A percentile compares a stretch with the other conserved stretches of the same genome.
Evolutionary conservation across 2,797 vertebrate species (phyloP).

Genomic region (Sternarchorhynchus goeldii): DNA sequence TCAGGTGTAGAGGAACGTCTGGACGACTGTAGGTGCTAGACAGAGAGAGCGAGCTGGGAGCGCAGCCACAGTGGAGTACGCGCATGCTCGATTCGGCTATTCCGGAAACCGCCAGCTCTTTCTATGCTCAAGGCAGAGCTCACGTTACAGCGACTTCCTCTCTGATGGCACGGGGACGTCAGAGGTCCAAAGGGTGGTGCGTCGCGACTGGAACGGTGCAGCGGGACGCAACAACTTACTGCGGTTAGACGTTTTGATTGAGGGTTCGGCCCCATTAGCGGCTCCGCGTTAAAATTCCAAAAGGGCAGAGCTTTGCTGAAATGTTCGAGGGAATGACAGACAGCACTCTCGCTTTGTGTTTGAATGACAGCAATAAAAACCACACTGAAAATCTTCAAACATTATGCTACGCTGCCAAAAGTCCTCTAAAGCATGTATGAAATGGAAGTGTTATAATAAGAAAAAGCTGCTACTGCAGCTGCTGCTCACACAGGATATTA

Average conservation of each 20-base stretch:
- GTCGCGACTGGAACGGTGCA: too few relatives aligned
- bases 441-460: not conserved
- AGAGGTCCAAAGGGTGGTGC: too few relatives aligned
- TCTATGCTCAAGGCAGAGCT: slow-evolving; percentile 46
- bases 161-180: not conserved
- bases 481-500: slow-evolving; percentile 42
- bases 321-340: not conserved
- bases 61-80: slow-evolving; percentile 31
- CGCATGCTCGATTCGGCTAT: slow-evolving; percentile 24
- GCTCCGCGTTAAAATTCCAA: slow-evolving; percentile 40
- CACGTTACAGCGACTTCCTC: not conserved
- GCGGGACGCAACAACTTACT: too few relatives aligned
- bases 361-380: slow-evolving; percentile 15
- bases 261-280: slow-evolving; percentile 49
- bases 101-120: slow-evolving; percentile 54
- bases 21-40: not conserved
- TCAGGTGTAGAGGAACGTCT: slow-evolving; percentile 14
- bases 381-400: not conserved
- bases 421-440: not conserved
- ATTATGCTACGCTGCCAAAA: not conserved
- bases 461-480: slow-evolving; percentile 31
- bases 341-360: not conserved
- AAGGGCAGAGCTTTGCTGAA: not conserved
- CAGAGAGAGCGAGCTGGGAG: not conserved
- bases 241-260: not conserved